phyloP scores from a whole-genome alignment of 2,888 invertebrate species.

The Melanargia galathea region DNA sequence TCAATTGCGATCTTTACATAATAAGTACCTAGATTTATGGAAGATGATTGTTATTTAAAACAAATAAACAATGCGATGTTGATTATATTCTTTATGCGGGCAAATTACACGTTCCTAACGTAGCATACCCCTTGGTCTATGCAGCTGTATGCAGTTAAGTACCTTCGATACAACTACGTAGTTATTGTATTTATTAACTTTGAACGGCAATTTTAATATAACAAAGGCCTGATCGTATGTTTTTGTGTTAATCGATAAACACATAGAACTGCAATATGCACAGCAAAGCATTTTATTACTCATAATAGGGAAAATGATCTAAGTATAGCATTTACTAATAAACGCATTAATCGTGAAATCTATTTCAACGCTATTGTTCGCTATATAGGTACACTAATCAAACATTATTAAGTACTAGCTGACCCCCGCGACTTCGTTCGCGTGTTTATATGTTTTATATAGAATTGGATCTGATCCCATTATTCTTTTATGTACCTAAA shows the following conservation, averaged over 20 bases:
- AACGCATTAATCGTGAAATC: background rate
- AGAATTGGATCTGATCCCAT: no score
- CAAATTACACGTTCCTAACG: conserved; percentile 27
- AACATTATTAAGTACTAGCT: no score
- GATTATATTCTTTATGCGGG: conserved; percentile 32
- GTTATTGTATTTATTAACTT: conserved; percentile 14
- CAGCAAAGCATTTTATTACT: background rate
- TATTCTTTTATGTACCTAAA: no score
- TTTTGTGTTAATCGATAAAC: background rate
- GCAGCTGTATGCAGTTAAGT: conserved; percentile 21
- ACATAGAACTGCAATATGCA: background rate
- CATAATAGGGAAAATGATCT: background rate
- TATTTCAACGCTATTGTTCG: no score
- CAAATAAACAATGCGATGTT: conserved; percentile 41
- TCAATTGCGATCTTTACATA: no score
- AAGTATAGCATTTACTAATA: background rate
- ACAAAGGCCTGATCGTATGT: background rate
- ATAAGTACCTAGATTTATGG: no score
- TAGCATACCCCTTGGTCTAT: conserved; percentile 14
- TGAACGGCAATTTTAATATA: conserved; percentile 6
- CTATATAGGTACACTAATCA: no score
- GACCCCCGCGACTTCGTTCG: no score
- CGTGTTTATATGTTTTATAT: no score
- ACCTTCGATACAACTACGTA: background rate
- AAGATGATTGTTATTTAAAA: conserved; percentile 15